Evolutionary conservation across 2,113 vertebrate genomes (phyloP).

Genomic region (Ammodytes dubius): DNA sequence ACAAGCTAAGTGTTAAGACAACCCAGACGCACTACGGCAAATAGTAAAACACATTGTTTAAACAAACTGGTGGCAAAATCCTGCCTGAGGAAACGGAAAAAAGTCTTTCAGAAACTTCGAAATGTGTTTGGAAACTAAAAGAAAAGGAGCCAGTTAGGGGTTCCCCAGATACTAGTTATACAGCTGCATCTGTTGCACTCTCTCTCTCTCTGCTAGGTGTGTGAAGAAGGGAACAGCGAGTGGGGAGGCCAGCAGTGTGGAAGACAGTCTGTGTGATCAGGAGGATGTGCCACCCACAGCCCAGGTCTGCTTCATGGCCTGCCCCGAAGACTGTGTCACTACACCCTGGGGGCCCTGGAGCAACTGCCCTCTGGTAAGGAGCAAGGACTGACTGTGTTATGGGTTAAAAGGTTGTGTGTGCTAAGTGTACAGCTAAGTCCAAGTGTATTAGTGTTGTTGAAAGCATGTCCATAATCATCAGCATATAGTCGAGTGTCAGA

Average conservation of each 20-base stretch:
- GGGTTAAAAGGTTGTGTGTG: not conserved
- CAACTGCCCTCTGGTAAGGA: conserved; percentile 89
- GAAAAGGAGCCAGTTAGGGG: conserved; percentile 21
- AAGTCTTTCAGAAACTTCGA: conserved; percentile 28
- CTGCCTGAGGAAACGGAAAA: not conserved
- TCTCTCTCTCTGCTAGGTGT: conserved; percentile 84
- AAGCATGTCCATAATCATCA: not conserved
- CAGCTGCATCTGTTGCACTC: conserved; percentile 37
- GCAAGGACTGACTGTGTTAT: not conserved
- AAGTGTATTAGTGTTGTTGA: not conserved
- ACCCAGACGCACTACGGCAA: not conserved
- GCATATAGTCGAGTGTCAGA: not conserved
- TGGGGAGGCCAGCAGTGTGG: conserved; percentile 75
- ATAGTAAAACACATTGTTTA: not conserved
- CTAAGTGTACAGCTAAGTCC: not conserved
- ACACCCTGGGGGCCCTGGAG: conserved; percentile 94
- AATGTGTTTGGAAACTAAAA: conserved; percentile 34
- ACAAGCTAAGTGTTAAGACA: not conserved
- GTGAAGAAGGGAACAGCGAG: conserved; percentile 79
- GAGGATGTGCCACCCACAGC: conserved; percentile 85
- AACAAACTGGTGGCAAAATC: not conserved
- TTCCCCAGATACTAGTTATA: conserved; percentile 52
- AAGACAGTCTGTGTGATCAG: conserved; percentile 86
- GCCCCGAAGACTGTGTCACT: conserved; percentile 91
- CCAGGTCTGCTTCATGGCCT: conserved; percentile 90